These are phyloP conservation scores for Chrysogorgia sp. DNA, from an alignment of 92 coral and sea anemone genomes.

Conservation along the genomic window DNA sequence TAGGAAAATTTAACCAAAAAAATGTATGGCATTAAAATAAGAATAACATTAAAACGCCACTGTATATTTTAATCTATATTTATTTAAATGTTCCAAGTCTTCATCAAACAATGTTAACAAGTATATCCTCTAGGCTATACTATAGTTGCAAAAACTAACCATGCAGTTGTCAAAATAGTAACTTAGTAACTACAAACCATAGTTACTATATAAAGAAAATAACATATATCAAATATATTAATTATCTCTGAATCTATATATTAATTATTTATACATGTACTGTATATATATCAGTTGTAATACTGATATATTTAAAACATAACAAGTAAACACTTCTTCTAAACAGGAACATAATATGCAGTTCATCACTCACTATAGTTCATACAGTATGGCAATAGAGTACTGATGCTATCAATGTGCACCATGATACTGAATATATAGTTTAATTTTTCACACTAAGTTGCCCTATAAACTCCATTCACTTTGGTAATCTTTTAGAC, in stretches of 20 bases:
- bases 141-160: neutral
- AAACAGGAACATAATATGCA: no score
- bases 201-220: neutral
- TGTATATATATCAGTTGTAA: neutral
- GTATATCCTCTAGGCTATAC: no score
- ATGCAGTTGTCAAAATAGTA: conserved; percentile 1
- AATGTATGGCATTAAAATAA: no score
- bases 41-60: neutral
- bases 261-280: neutral
- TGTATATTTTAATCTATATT: neutral
- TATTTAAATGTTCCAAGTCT: neutral
- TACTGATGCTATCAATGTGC: neutral
- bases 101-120: conserved; percentile 7
- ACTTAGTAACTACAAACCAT: neutral
- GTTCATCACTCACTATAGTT: no score
- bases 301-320: no score
- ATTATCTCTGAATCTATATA: no score
- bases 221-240: neutral
- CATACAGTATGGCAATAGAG: neutral
- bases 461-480: neutral
- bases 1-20: no score
- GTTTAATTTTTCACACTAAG: neutral
- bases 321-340: no score
- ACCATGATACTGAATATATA: neutral
- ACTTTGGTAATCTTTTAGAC: conserved; percentile 10